Conservation (phyloP, 2,797 vertebrate species). For the Chaetodon trifasciatus region DNA sequence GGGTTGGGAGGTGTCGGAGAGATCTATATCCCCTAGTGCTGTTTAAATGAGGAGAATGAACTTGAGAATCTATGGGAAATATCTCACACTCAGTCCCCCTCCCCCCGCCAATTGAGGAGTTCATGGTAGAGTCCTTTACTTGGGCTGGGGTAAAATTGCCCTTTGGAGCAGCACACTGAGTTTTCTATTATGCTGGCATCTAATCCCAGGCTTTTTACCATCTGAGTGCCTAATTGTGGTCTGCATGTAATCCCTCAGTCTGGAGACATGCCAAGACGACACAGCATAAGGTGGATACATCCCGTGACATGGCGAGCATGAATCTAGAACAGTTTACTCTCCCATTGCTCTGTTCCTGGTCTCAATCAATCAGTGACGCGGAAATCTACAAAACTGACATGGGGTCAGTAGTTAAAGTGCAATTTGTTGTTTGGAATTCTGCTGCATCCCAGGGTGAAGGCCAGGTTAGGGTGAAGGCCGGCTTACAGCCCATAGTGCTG, state of each 20-base stretch:
- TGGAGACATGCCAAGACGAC: slow-evolving; percentile 61
- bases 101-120: background rate
- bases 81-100: slow-evolving; percentile 19
- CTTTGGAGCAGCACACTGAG: slow-evolving; percentile 58
- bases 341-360: slow-evolving; percentile 19
- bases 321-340: slow-evolving; percentile 39
- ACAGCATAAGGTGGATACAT: slow-evolving; percentile 34
- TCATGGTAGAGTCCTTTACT: slow-evolving; percentile 60
- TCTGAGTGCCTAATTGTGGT: slow-evolving; percentile 73
- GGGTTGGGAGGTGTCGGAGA: slow-evolving; percentile 57
- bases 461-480: slow-evolving; percentile 20
- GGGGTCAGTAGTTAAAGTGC: slow-evolving; percentile 41
- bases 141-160: slow-evolving; percentile 58
- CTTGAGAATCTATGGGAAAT: slow-evolving; percentile 64
- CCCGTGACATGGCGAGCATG: background rate
- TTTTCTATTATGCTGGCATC: slow-evolving; percentile 76
- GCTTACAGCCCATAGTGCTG: slow-evolving; percentile 1
- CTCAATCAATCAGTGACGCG: slow-evolving; percentile 36
- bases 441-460: slow-evolving; percentile 42
- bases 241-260: slow-evolving; percentile 68
- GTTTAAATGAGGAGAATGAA: slow-evolving; percentile 67
- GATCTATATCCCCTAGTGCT: slow-evolving; percentile 52
- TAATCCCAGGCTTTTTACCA: slow-evolving; percentile 77
- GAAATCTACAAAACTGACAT: slow-evolving; percentile 48
- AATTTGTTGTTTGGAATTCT: slow-evolving; percentile 32